Base-by-base conservation (phyloP, 2,888 invertebrate species). In the Actias luna region DNA sequence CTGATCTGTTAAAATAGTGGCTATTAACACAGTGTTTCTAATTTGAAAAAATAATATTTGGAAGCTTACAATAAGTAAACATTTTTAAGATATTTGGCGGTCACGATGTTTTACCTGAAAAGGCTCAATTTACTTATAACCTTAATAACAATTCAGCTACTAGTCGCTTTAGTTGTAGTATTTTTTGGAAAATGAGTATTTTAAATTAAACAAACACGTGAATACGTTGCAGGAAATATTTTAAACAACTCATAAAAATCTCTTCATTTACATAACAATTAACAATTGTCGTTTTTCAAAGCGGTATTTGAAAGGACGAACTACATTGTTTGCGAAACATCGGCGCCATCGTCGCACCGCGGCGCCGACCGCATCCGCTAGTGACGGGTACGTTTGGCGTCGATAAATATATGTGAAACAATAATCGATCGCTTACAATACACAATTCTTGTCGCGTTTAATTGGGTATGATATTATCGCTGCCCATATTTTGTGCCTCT, bases 331-430 rank as follows among this genome's bases (percentile, higher is more conserved):
- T 84, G 87, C 81, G 80, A 82, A 80, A 80, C 74, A 64, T 66
- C 76, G 86, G 85, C 80, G 84, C 84, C 79, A 52, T 58, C 52
- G 73, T 72, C 69, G 70, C 67, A 69, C 69, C 67, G 67, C 84
- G 84, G 83, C 87, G 88, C 87, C 88, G 76, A 72, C 64, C 78
- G 84, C 85, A 87, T 91, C 89, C 92, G 92, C 87, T 90, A 91
- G 89, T 89, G 87, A 76, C 78, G 90, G 68, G n/a, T 65, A 63
- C 69, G 63, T 75, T 76, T 77, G 76, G 67, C 76, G 75, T 83
- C 86, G 84, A 83, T 82, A 78, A 72, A 72, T 69, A 63, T 75
- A 75, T 66, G 71, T 72, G 76, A 77, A 72, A 78, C 77, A 78
- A 75, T 75, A 58, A 42, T 29, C 42, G 61, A 71, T 31, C 55